Evolutionary conservation across 2,113 vertebrate genomes (phyloP), one percentile per base, ranked within the genome.

Genomic region (Protomyctophum bolini): DNA sequence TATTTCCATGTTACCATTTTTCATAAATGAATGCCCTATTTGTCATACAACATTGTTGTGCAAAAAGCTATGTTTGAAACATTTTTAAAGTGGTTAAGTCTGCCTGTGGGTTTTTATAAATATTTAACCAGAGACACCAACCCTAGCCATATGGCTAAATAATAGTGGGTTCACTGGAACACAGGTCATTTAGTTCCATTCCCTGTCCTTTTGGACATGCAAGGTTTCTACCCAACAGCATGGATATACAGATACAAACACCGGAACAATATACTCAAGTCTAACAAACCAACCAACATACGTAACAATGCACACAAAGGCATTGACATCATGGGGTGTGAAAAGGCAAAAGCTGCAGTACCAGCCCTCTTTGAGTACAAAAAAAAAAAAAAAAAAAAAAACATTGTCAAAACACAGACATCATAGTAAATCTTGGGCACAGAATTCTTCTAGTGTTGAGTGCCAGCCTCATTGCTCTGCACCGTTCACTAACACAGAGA

Each of bases 351-450:
- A 80, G 78, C 85, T 90, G 83, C 85, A 71, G 79, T 72, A 86
- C 59, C 74, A 88, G 89, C 84, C 87, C 91, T 90, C 91, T 89
- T 90, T 74, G 75, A 83, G 64, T 84, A 77, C 80, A 87, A 86
- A 72, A 41, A 41, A 41, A 41, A 1, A 87, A 86, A 72, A 41
- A 41, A 41, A 41, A 1, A 83, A 57, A 70, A 66, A 64, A 57
- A 66, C 70, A 81, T 73, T 56, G 66, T 85, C 69, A 81, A 50
- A 80, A 67, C 33, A 83, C 63, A 76, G 80, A 83, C 80, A 85
- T 86, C 80, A 79, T 56, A 67, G 65, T 74, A 72, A 56, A 70
- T 76, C 68, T 29, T 67, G 66, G 70, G 64, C 61, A 75, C 50
- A 51, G 58, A 49, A 66, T 52, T 69, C 9, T 46, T 49, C 76